Evolutionary conservation across 2,888 invertebrate genomes (phyloP), one percentile per base, ranked within the genome.

Genomic region (Schizaphis graminum): DNA sequence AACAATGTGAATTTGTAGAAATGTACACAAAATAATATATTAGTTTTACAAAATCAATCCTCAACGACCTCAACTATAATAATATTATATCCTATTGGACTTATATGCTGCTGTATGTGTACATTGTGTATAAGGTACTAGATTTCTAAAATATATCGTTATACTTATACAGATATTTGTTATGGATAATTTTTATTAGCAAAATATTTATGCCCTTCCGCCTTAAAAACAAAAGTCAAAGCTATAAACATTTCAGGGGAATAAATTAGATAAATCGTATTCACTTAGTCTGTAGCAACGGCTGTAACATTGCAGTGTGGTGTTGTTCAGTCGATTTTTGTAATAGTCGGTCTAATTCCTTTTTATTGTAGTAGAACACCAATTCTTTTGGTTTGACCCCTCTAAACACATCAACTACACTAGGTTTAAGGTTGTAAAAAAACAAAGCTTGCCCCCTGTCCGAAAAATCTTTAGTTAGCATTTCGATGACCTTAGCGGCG

Each of bases 391-490:
- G 97, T 95, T 97, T 97, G 28, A 98, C 96, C 61, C 98, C 98
- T 96, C 98, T 97, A 95, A 98, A 98, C 86, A 98, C 97, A 35
- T 97, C 96, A 96, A 98, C 97, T 91, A 98, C 98, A 95, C 98
- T 98, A 0, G 98, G 98, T 96, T 98, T 98, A n/a, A 98, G 96
- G 96, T 98, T 98, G 96, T 97, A 98, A 96, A 98, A 98, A 96
- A 98, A 97, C 47, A 98, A 96, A 57, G 97, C 97, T 96, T 98
- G 98, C 77, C 97, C 96, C 84, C 98, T 96, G 91, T 96, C 96
- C 86, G 97, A 97, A 96, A 98, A 98, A 96, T 98, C 98, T 94
- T 97, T 97, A 44, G 97, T 97, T 56, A 98, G 96, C 95, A 97
- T 97, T 96, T 97, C 97, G 95, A 98, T 97, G 94, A 97, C 98